A percentile compares a stretch with the other conserved stretches of the same genome.
phyloP scores from a whole-genome alignment of 2,113 vertebrate genomes.

The Trichechus manatus region DNA sequence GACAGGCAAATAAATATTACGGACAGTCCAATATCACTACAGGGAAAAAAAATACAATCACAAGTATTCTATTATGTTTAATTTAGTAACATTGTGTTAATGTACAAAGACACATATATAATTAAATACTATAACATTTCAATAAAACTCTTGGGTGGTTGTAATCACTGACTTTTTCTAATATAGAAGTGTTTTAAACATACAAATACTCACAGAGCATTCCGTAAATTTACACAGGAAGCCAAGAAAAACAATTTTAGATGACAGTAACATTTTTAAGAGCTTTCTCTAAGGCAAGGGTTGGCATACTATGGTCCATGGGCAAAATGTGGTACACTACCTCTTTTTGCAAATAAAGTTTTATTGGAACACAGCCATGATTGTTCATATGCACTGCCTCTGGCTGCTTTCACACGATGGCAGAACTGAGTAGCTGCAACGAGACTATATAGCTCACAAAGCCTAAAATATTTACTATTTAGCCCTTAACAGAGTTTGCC shows the following conservation, averaged over 20 bases:
- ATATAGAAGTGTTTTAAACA: conserved; percentile 53
- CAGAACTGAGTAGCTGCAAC: background rate
- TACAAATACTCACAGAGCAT: conserved; percentile 14
- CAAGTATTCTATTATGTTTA: background rate
- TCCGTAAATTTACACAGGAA: conserved; percentile 48
- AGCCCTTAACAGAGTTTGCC: background rate
- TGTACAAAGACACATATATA: background rate
- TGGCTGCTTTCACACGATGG: background rate
- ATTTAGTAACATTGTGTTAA: conserved; percentile 22
- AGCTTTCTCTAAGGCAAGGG: conserved; percentile 42
- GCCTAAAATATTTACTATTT: background rate
- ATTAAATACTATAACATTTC: conserved; percentile 28
- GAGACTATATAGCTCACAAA: background rate
- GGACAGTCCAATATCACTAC: background rate
- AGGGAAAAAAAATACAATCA: background rate
- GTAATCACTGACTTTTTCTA: conserved; percentile 23
- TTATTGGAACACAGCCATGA: conserved; percentile 9
- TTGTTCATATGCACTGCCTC: background rate
- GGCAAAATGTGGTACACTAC: background rate
- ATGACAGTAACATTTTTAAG: conserved; percentile 60
- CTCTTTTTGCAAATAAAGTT: conserved; percentile 12
- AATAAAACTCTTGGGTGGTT: conserved; percentile 23
- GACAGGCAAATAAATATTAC: conserved; percentile 4
- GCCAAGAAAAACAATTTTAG: conserved; percentile 56
- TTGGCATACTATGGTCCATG: conserved; percentile 19